A percentile compares a stretch with the other conserved stretches of the same genome.
Conservation (phyloP, 2,797 vertebrate species). For the Dryobates pubescens region DNA sequence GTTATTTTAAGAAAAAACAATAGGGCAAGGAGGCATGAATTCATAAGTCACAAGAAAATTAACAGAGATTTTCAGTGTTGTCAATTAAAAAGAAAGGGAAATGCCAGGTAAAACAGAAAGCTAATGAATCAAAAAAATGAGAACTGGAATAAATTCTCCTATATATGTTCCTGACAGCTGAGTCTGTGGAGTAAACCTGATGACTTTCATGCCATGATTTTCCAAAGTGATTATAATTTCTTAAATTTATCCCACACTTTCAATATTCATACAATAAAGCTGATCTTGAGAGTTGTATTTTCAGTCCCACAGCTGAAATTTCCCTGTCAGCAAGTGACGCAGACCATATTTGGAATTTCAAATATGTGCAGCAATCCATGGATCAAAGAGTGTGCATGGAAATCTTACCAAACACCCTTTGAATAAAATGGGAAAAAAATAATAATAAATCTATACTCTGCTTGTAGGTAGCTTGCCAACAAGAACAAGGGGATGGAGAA, state of each 20-base stretch:
- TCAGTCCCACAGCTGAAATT: conserved; percentile 3
- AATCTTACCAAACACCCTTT: background rate
- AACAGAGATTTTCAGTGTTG: background rate
- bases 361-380: background rate
- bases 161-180: background rate
- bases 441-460: background rate
- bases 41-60: background rate
- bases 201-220: background rate
- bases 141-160: background rate
- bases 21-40: background rate
- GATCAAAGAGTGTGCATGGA: background rate
- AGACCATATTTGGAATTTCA: conserved; percentile 27
- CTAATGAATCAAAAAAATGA: background rate
- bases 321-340: background rate
- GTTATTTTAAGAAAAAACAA: background rate
- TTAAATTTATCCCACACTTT: background rate
- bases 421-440: background rate
- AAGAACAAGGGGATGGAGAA: background rate
- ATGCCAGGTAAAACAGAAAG: background rate
- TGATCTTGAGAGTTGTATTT: background rate
- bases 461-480: conserved; percentile 21
- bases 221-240: background rate
- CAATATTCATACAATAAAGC: conserved; percentile 5
- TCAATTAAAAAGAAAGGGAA: background rate
- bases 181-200: background rate